Base-by-base conservation (phyloP, 2,113 vertebrate genomes). In the Apus apus region DNA sequence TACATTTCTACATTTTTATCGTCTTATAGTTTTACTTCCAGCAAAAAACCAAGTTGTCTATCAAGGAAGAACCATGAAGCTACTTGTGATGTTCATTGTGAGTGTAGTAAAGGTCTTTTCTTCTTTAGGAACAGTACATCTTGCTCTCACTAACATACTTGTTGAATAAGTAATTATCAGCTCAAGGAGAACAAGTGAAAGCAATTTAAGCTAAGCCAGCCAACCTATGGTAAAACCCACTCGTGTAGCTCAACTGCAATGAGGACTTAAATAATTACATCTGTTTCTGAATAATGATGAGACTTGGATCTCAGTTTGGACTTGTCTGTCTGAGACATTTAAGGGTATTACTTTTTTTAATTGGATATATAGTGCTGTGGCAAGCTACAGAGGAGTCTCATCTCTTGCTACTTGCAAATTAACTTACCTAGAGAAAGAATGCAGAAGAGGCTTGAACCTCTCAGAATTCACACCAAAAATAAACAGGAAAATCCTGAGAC, bases 141-240 rank as follows among this genome's bases (percentile, higher is more conserved):
- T 89, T 93, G 34, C 34, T 91, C 18, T 83, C 72, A 34, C 36
- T 65, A 72, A 46, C 16, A 9, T 22, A 61, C 30, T 57, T 72
- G 71, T 76, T 91, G 71, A 82, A 53, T 68, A 78, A 95, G 74
- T 90, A n/a, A 79, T 91, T 94, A 81, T 85, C 90, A 85, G 77
- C 54, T 87, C 58, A 79, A 91, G 48, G 18, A 79, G 66, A 93
- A 40, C 17, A 91, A 87, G 45, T 30, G 38, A 87, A 93, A 87
- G 70, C 87, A 75, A 94, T 78, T 93, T 65, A 78, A 82, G 73
- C 12, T 36, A 64, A 94, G 22, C 5, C 65, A 82, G 32, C 26
- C 32, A 53, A 40, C 34, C 53, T 57, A 4, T 34, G 34, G 70
- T 43, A 67, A 89, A 89, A 93, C 26, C 21, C 16, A 58, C 11